phyloP scores from a whole-genome alignment of 1,140 invertebrate species.

The Cydia strobilella region DNA sequence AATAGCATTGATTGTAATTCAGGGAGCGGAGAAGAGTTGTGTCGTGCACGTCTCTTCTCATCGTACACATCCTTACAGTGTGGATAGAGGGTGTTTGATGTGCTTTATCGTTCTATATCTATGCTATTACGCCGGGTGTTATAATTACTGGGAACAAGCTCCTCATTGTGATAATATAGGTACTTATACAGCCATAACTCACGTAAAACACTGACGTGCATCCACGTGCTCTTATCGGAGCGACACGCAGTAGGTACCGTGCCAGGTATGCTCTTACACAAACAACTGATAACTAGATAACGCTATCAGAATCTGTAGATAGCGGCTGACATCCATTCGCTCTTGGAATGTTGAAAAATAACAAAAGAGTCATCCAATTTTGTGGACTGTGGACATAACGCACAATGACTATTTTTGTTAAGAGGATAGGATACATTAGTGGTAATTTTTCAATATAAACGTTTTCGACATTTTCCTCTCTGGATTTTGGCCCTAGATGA shows the following conservation, averaged over 20 bases:
- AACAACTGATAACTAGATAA: conserved; percentile 48
- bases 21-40: no score
- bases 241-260: conserved; percentile 39
- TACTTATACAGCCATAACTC: neutral
- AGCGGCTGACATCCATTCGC: conserved; percentile 41
- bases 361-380: neutral
- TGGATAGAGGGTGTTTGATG: neutral
- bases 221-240: conserved; percentile 19
- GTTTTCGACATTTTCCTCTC: no score
- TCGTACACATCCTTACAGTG: no score
- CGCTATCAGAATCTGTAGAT: conserved; percentile 39
- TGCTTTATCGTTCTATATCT: neutral
- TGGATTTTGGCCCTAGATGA: no score
- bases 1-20: no score
- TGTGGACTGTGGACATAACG: no score
- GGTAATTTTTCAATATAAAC: no score
- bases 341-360: conserved; percentile 36
- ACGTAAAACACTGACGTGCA: conserved; percentile 19
- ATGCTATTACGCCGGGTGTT: neutral
- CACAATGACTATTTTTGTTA: no score
- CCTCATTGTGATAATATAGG: neutral
- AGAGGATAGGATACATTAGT: no score
- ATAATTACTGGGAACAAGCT: neutral
- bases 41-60: no score
- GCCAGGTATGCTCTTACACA: conserved; percentile 39